Evolutionary conservation across 1,140 invertebrate species (phyloP), one percentile per base, ranked within the genome.

Genomic region (Leptinotarsa texana): DNA sequence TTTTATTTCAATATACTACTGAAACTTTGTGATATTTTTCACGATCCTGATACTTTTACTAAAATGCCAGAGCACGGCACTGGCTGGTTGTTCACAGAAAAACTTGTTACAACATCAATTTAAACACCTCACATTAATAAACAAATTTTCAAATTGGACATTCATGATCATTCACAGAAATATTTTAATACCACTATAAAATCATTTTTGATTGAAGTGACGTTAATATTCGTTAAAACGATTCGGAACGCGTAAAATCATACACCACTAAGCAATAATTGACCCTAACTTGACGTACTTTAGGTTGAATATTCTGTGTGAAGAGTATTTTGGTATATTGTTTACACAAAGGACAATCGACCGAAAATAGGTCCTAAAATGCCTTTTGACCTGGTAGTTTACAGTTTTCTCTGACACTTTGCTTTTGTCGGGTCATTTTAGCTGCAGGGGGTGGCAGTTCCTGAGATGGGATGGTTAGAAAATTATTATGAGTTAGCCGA

Each of bases 371-470:
- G 42, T 49, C 47, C 33, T 51, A 69, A 69, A 57, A 57, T 57
- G 51, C 69, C 51, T 70, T 24, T 70, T 61, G 69, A 70, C 72
- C 73, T 75, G 68, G 42, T 70, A 72, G 69, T 77, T 77, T 75
- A 77, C 76, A 75, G 69, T 71, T 75, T 72, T 61, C 69, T 72
- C 76, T 77, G 77, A 78, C 79, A 80, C 79, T 78, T 73, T 63
- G 18, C 75, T 74, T 80, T 80, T 80, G 79, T 77, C 79, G 79
- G 79, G 72, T 48, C 72, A 75, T 70, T 78, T 73, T 75, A 78
- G 57, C 79, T 61, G 74, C 75, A 72, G 79, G 79, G 79, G 79
- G 77, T 76, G 71, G 69, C 79, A 74, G 71, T 63, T 74, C 67
- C 66, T 47, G 74, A 63, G 63, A 68, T 48, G 65, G 49, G 47